Conservation (phyloP, 2,888 invertebrate genomes). For the Microplitis deprimator region DNA sequence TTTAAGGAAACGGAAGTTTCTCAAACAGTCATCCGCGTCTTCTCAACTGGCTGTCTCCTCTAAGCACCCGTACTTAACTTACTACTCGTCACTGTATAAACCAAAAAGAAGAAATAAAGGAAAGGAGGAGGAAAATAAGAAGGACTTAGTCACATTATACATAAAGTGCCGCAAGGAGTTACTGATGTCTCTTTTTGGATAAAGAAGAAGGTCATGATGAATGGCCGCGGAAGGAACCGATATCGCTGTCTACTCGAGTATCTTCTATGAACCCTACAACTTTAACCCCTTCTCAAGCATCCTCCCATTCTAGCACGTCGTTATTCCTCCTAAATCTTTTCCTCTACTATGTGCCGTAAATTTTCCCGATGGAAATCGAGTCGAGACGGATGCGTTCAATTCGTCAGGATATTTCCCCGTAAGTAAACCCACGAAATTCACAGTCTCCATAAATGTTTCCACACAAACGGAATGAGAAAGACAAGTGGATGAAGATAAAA, state of each 20-base stretch:
- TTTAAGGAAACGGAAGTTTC: slow-evolving; percentile 32
- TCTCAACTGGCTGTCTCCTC: not conserved
- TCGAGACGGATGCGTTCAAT: slow-evolving; percentile 25
- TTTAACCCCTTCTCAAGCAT: not conserved
- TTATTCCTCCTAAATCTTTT: too few species aligned
- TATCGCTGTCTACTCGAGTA: not conserved
- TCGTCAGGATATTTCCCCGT: slow-evolving; percentile 20
- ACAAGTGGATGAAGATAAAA: not conserved
- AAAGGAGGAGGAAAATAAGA: not conserved
- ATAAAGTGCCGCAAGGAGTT: too few species aligned
- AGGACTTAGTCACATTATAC: too few species aligned
- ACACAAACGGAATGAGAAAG: not conserved
- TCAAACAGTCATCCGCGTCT: slow-evolving; percentile 34
- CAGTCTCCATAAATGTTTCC: too few species aligned
- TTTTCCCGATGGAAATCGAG: slow-evolving; percentile 10
- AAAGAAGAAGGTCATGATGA: not conserved
- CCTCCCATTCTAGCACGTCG: not conserved
- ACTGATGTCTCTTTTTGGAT: too few species aligned
- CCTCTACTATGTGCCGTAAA: slow-evolving; percentile 7
- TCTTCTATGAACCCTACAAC: not conserved
- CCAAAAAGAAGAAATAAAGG: not conserved
- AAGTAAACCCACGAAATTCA: too few species aligned
- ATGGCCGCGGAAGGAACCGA: not conserved
- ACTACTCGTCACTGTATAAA: not conserved
- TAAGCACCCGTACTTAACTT: not conserved